These are phyloP conservation scores for Sarcophaga variegata DNA, from an alignment of 2,888 invertebrate genomes.

Conservation along the genomic window DNA sequence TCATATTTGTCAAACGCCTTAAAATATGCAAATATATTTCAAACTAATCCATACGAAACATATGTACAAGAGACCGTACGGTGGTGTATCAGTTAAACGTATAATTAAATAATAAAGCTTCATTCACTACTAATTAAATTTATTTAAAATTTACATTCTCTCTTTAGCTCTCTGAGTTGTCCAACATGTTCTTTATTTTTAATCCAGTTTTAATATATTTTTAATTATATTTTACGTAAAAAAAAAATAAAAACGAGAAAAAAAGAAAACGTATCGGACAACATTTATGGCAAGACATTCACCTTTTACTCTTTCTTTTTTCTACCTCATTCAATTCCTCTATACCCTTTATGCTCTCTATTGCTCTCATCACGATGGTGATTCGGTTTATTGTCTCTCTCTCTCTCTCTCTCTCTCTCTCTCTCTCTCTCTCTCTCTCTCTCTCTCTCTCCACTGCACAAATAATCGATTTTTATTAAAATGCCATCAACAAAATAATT, in stretches of 20 bases:
- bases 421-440: neutral
- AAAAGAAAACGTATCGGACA: neutral
- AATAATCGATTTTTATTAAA: constrained; percentile 54
- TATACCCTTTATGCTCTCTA: neutral
- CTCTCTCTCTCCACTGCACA: neutral
- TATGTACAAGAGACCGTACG: no score
- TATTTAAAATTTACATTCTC: no score
- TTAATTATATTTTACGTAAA: neutral
- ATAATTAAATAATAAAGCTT: no score
- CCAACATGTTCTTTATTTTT: neutral
- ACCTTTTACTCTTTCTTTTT: neutral
- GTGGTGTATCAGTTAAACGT: no score
- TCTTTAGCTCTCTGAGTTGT: no score
- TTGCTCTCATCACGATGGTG: constrained; percentile 19
- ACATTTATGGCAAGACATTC: neutral
- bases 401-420: neutral
- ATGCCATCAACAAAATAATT: constrained; percentile 41
- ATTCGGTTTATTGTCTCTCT: constrained; percentile 21
- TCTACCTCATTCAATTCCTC: neutral
- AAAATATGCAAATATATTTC: neutral
- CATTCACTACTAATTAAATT: no score
- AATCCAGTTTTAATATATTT: neutral
- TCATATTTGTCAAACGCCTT: neutral
- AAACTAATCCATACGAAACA: no score
- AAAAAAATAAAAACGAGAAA: neutral